Evolutionary conservation across 2,113 vertebrate genomes (phyloP).

Genomic region (Trachemys scripta): DNA sequence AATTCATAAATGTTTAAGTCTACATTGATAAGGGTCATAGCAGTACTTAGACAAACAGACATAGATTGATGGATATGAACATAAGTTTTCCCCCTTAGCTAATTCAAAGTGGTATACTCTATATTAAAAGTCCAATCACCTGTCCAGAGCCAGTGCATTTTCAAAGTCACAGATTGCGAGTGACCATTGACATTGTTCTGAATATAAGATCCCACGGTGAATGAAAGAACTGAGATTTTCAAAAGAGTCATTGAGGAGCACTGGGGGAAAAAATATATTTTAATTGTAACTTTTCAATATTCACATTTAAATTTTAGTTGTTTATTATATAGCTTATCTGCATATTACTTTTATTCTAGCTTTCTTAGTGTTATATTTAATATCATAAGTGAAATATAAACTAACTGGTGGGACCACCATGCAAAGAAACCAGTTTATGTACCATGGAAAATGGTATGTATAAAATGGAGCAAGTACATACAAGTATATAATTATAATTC

Average conservation of each 20-base stretch:
- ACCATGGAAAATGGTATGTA: neutral
- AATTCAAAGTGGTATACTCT: neutral
- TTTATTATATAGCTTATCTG: neutral
- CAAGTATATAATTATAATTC: neutral
- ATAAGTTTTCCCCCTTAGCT: neutral
- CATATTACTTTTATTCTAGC: neutral
- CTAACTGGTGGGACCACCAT: neutral
- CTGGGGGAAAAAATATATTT: slow-evolving; percentile 69
- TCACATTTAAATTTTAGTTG: neutral
- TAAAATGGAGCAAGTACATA: neutral
- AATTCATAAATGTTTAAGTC: neutral
- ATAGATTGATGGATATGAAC: neutral
- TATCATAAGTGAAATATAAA: neutral
- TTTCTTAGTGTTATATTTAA: neutral
- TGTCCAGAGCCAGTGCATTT: slow-evolving; percentile 82
- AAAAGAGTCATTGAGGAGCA: slow-evolving; percentile 79
- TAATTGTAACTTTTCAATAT: neutral
- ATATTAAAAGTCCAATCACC: slow-evolving; percentile 68
- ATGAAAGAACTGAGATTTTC: slow-evolving; percentile 83
- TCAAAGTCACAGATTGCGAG: slow-evolving; percentile 84
- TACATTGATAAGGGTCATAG: neutral
- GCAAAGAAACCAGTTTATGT: neutral
- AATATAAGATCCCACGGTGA: slow-evolving; percentile 83
- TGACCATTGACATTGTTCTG: slow-evolving; percentile 72
- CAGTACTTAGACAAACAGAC: neutral